A percentile compares a stretch with the other conserved stretches of the same genome.
These are phyloP conservation scores for Zaprionus lineosus DNA, from an alignment of 2,888 invertebrate genomes.

Conservation along the genomic window DNA sequence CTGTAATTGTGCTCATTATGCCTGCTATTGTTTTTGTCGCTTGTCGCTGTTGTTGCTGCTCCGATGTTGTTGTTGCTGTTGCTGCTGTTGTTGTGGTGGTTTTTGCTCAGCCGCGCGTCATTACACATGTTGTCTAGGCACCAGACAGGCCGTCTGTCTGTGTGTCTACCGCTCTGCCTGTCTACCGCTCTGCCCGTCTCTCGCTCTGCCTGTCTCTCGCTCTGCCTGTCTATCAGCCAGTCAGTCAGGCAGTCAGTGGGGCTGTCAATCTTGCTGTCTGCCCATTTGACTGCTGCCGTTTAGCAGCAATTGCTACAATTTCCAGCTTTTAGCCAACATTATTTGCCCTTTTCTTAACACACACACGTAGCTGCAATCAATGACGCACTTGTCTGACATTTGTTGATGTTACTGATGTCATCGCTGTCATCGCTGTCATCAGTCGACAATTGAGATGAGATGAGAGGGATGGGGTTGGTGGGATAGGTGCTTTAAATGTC, in stretches of 20 bases:
- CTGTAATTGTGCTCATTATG: conserved; percentile 74
- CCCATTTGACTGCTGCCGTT: conserved; percentile 44
- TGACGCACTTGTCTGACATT: conserved; percentile 75
- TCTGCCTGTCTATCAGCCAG: conserved; percentile 34
- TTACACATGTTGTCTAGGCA: conserved; percentile 68
- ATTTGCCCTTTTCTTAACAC: conserved; percentile 68
- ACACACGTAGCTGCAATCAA: too few relatives aligned
- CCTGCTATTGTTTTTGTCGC: conserved; percentile 46
- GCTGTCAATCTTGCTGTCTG: conserved; percentile 49
- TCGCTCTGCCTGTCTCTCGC: conserved; percentile 23
- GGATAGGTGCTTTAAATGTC: conserved; percentile 51
- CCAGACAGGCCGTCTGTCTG: conserved; percentile 50
- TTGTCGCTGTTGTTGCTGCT: conserved; percentile 6
- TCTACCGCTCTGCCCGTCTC: conserved; percentile 19
- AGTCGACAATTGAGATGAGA: conserved; percentile 26
- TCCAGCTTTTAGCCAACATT: conserved; percentile 50
- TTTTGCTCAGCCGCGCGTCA: conserved; percentile 58
- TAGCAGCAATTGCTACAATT: conserved; percentile 38
- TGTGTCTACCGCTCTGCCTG: conserved; percentile 20
- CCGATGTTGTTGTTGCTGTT: conserved; percentile 18
- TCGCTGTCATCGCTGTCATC: conserved; percentile 63
- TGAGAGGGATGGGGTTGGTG: too few relatives aligned
- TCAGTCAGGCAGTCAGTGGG: conserved; percentile 31
- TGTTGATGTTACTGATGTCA: conserved; percentile 73
- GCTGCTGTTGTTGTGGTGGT: conserved; percentile 13